Evolutionary conservation across 1,140 invertebrate species (phyloP).

Genomic region (Chlorops oryzae): DNA sequence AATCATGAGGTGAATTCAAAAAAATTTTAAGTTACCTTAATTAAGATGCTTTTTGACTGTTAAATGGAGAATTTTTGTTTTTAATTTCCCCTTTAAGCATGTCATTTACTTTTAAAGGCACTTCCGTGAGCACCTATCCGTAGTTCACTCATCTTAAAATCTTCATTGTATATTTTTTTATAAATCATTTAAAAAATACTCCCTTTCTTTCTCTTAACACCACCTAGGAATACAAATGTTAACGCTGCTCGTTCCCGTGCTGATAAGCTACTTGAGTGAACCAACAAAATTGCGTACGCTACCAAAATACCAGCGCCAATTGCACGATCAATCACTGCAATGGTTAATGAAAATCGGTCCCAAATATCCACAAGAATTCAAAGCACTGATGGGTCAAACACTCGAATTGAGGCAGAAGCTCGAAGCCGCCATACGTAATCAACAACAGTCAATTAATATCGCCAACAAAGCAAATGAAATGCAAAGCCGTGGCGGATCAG

Average conservation of each 20-base stretch:
- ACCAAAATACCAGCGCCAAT: constrained; percentile 57
- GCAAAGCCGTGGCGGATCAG: constrained; percentile 46
- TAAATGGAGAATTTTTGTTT: no score
- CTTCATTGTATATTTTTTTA: no score
- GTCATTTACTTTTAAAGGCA: no score
- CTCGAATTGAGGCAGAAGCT: constrained; percentile 71
- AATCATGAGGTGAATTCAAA: no score
- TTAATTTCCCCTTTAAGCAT: no score
- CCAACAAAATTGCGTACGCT: constrained; percentile 56
- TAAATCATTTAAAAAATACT: constrained; percentile 4
- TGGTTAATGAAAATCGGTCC: constrained; percentile 87
- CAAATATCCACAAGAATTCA: constrained; percentile 89
- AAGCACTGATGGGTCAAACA: constrained; percentile 77
- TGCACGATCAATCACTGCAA: constrained; percentile 82
- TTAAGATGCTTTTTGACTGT: no score
- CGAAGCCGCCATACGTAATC: constrained; percentile 77
- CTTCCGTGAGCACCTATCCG: no score
- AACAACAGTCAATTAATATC: constrained; percentile 56
- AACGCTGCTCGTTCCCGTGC: constrained; percentile 76
- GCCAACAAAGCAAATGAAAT: constrained; percentile 48
- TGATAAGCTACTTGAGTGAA: constrained; percentile 78
- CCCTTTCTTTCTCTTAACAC: constrained; percentile 15
- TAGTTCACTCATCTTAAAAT: no score
- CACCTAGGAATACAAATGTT: constrained; percentile 78
- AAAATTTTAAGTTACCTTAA: no score